Evolutionary conservation across 2,797 vertebrate genomes (phyloP).

Genomic region (Leuciscus waleckii): DNA sequence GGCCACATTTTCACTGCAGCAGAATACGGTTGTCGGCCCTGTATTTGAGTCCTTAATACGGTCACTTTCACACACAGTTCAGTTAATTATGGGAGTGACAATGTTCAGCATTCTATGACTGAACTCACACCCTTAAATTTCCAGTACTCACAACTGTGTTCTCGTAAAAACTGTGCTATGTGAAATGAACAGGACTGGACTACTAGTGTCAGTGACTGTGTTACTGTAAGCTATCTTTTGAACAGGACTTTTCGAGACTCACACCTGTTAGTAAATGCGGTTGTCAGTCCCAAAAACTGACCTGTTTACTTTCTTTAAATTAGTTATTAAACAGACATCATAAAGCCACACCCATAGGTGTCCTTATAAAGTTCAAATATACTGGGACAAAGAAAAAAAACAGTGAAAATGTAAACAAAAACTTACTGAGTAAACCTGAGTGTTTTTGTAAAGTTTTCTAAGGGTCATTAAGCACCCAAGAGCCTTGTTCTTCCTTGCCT

Average conservation of each 20-base stretch:
- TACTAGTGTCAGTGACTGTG: background rate
- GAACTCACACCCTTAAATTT: background rate
- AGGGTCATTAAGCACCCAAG: background rate
- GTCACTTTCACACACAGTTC: background rate
- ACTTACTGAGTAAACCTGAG: background rate
- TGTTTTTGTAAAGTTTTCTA: background rate
- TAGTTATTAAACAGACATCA: background rate
- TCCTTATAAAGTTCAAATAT: background rate
- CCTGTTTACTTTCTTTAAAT: background rate
- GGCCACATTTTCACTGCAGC: background rate
- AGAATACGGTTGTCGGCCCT: background rate
- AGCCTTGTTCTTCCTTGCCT: background rate
- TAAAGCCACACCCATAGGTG: background rate
- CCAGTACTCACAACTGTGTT: background rate
- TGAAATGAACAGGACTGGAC: background rate
- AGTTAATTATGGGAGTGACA: background rate
- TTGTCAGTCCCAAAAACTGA: background rate
- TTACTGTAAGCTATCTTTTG: background rate
- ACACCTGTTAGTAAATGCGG: background rate
- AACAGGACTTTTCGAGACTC: background rate
- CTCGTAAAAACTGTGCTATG: background rate
- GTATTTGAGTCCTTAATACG: background rate
- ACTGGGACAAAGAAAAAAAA: background rate
- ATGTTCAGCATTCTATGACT: background rate
- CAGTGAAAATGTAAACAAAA: background rate